phyloP scores from a whole-genome alignment of 2,797 vertebrate genomes.

The Hippocampus kuda region DNA sequence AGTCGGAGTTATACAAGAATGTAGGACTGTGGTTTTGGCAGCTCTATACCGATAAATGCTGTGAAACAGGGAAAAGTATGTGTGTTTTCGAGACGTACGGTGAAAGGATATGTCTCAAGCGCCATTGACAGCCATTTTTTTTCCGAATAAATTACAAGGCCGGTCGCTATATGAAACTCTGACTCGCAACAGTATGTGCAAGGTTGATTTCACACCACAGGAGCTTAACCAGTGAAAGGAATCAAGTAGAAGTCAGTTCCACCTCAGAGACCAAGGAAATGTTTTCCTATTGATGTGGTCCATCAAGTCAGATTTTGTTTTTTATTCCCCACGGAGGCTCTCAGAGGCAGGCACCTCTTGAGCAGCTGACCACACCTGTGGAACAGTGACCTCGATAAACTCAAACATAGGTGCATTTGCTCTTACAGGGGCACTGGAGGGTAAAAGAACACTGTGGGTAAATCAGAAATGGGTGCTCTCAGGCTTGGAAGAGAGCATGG shows the following conservation, averaged over 20 bases:
- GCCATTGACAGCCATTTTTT: constrained; percentile 32
- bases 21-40: constrained; percentile 56
- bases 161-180: constrained; percentile 35
- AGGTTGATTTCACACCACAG: constrained; percentile 35
- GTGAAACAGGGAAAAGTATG: constrained; percentile 56
- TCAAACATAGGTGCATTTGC: constrained; percentile 49
- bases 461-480: constrained; percentile 49
- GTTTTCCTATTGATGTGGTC: constrained; percentile 53
- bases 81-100: constrained; percentile 53
- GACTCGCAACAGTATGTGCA: constrained; percentile 24
- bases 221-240: constrained; percentile 49
- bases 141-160: constrained; percentile 36
- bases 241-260: constrained; percentile 48
- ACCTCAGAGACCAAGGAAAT: constrained; percentile 58
- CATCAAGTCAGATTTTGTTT: constrained; percentile 36
- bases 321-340: constrained; percentile 33
- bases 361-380: constrained; percentile 56
- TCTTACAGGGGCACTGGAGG: constrained; percentile 41
- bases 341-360: constrained; percentile 45
- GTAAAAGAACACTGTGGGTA: constrained; percentile 31
- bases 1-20: constrained; percentile 56
- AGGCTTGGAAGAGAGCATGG: constrained; percentile 48
- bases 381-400: constrained; percentile 62
- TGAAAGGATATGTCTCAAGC: constrained; percentile 38
- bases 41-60: constrained; percentile 53